Evolutionary conservation across 2,797 vertebrate genomes (phyloP).

Genomic region (Thripadectes ignobilis): DNA sequence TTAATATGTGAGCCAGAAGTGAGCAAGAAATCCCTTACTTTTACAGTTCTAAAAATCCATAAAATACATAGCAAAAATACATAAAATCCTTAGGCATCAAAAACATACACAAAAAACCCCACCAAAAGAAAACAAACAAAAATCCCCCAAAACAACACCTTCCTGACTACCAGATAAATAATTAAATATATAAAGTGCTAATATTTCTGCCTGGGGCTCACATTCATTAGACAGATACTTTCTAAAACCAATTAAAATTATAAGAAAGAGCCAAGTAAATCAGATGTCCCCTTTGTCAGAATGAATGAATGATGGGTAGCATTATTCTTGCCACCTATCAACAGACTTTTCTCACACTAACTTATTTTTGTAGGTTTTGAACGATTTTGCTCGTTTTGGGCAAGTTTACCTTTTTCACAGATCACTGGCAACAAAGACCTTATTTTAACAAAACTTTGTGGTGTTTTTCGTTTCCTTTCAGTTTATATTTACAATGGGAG

Average conservation of each 20-base stretch:
- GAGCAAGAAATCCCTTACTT: too few relatives aligned
- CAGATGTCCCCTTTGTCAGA: not conserved
- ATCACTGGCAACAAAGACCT: not conserved
- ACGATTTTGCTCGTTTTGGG: not conserved
- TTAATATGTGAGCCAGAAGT: too few relatives aligned
- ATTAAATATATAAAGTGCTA: not conserved
- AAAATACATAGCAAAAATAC: too few relatives aligned
- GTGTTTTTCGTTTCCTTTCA: not conserved
- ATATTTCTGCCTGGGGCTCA: not conserved
- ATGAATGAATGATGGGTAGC: not conserved
- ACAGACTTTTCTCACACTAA: not conserved
- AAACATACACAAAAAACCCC: not conserved
- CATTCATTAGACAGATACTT: not conserved
- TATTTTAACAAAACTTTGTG: not conserved
- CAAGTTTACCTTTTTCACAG: rapidly evolving
- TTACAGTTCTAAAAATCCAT: too few relatives aligned
- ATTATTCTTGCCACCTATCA: not conserved
- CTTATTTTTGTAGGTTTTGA: not conserved
- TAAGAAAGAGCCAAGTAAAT: not conserved
- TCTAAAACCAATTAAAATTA: not conserved
- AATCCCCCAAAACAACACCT: not conserved
- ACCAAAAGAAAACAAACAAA: not conserved
- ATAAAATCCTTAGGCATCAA: too few relatives aligned
- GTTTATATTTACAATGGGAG: not conserved
- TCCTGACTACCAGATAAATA: not conserved